A percentile compares a stretch with the other conserved stretches of the same genome.
These are phyloP conservation scores for Gobionotothen gibberifrons DNA, from an alignment of 2,797 vertebrate genomes.

Conservation along the genomic window DNA sequence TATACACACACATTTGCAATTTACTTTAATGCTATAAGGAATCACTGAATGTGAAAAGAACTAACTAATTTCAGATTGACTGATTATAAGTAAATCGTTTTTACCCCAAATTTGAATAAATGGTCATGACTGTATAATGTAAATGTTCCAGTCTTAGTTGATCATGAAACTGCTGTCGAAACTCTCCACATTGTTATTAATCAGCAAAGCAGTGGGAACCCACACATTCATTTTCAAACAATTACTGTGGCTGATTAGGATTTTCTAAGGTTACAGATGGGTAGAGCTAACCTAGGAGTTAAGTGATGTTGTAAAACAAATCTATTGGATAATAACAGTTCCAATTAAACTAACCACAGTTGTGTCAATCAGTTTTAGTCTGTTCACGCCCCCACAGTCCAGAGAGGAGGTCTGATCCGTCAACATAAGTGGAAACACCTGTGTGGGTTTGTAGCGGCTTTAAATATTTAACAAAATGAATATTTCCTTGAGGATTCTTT, in stretches of 20 bases:
- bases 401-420: not conserved
- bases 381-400: slow-evolving; percentile 1
- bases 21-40: slow-evolving; percentile 8
- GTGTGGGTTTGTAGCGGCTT: not conserved
- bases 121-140: not conserved
- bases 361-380: slow-evolving; percentile 18
- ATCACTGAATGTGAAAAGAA: slow-evolving; percentile 4
- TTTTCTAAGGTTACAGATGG: not conserved
- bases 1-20: not conserved
- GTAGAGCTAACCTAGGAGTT: not conserved
- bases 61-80: slow-evolving; percentile 6
- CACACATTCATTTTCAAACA: not conserved
- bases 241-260: slow-evolving; percentile 7
- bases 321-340: not conserved
- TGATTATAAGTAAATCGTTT: slow-evolving; percentile 18
- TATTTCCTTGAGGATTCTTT: not conserved
- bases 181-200: not conserved
- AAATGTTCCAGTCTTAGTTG: not conserved
- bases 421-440: not conserved
- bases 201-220: not conserved
- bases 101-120: slow-evolving; percentile 19
- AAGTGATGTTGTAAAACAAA: not conserved
- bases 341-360: not conserved
- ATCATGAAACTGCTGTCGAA: slow-evolving; percentile 5
- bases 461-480: slow-evolving; percentile 3